Evolutionary conservation across 2,113 vertebrate species (phyloP).

Genomic region (Pelusios castaneus): DNA sequence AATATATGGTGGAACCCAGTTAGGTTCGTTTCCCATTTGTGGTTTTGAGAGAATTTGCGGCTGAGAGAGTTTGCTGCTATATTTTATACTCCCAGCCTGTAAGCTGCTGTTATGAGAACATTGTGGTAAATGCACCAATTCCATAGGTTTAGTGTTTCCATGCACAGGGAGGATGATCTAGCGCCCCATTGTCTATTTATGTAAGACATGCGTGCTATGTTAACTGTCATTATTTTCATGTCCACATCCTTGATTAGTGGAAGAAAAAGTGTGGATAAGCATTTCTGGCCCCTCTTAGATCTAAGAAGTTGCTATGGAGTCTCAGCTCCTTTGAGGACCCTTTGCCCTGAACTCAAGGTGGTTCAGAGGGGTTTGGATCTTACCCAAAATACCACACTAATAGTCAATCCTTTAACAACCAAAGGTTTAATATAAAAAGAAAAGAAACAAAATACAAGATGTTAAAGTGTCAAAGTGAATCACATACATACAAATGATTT

Average conservation of each 20-base stretch:
- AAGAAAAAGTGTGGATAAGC: not conserved
- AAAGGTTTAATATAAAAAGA: no score
- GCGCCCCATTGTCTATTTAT: not conserved
- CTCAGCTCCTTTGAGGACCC: not conserved
- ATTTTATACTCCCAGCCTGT: not conserved
- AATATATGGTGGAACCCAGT: not conserved
- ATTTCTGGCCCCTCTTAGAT: not conserved
- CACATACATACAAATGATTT: no score
- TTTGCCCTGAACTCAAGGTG: not conserved
- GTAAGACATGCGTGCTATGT: not conserved
- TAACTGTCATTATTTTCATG: not conserved
- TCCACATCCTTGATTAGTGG: not conserved
- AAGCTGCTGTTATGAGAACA: not conserved
- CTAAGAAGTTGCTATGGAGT: not conserved
- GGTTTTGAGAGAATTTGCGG: not conserved
- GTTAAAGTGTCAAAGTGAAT: no score
- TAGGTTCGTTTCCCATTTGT: not conserved
- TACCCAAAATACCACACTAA: no score
- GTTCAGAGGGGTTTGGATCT: no score
- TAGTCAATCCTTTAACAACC: no score
- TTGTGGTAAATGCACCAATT: not conserved
- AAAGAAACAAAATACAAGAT: no score
- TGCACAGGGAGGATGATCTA: not conserved
- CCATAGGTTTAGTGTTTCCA: not conserved
- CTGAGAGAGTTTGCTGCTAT: not conserved